Evolutionary conservation across 2,888 invertebrate species (phyloP), one percentile per base, ranked within the genome.

Genomic region (Epirrhoe alternata): DNA sequence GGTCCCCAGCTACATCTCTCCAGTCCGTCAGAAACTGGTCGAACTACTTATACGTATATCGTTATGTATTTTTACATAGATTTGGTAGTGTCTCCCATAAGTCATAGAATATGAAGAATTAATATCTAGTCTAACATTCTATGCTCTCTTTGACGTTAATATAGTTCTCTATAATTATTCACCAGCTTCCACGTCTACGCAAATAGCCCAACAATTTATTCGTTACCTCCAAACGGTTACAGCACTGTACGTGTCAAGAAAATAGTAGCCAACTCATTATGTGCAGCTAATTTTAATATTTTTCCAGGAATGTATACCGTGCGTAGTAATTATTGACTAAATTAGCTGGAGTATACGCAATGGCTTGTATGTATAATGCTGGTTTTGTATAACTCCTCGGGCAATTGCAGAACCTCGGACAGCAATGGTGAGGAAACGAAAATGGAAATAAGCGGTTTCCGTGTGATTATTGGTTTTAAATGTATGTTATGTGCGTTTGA

Each of bases 271-370:
- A 63, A 45, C 54, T 62, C 14, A 73, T 60, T 71, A 65, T 63
- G 71, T 75, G 52, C 61, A 59, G 70, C 52, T 72, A 75, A 74
- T 72, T 66, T 66, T 64, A 70, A 54, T 55, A 67, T 76, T 75
- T 78, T 77, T 71, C 77, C 74, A 68, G 72, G 77, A 78, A 79
- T 77, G 72, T 50, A 69, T 68, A 64, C 71, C 64, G 71, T 64
- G 67, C 53, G 53, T 52, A 62, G 59, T 62, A 53, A 68, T 64
- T 64, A 61, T 70, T 58, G 61, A 58, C 45, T 66, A 64, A 61
- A 55, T 64, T 64, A 64, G 64, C 51, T 55, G 59, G 66, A 68
- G 72, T 67, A 71, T 62, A 49, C n/a, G 33, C 64, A 49, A 52
- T 58, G 35, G 47, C 57, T 42, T 42, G 35, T 16, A 31, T 58